A percentile compares a stretch with the other conserved stretches of the same genome.
These are phyloP conservation scores for Ursus arctos DNA, from an alignment of 2,113 vertebrate species.

Conservation along the genomic window DNA sequence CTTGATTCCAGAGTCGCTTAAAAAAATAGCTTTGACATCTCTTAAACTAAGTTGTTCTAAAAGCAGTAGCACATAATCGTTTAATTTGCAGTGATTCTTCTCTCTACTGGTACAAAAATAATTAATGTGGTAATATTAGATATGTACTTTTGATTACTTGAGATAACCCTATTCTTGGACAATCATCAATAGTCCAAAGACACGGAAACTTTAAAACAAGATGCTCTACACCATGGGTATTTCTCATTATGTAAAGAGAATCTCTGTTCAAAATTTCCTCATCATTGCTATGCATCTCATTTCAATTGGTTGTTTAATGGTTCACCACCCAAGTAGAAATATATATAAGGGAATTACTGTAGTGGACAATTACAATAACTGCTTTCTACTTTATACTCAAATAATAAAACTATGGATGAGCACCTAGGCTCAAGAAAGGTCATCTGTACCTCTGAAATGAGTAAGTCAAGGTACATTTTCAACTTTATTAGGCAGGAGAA, in stretches of 20 bases:
- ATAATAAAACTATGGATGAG: background rate
- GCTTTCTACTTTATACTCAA: conserved; percentile 17
- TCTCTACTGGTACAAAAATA: background rate
- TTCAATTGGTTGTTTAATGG: background rate
- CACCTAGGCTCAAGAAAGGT: background rate
- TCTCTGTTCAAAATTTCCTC: background rate
- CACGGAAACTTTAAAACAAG: background rate
- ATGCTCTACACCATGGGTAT: background rate
- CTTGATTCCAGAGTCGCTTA: conserved; percentile 2
- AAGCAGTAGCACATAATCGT: background rate
- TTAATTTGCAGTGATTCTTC: background rate
- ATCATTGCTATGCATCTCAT: background rate
- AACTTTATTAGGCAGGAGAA: background rate
- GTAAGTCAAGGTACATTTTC: background rate
- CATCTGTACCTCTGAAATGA: background rate
- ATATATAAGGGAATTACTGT: background rate
- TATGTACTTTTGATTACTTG: background rate
- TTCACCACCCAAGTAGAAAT: background rate
- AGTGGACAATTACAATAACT: background rate
- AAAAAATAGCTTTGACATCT: background rate
- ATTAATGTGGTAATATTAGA: background rate
- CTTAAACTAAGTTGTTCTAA: background rate
- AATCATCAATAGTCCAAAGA: background rate
- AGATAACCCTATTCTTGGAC: background rate
- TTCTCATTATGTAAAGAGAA: background rate